These are phyloP conservation scores for Hypsibius dujardini DNA, from an alignment of 1,140 invertebrate species.

Conservation along the genomic window DNA sequence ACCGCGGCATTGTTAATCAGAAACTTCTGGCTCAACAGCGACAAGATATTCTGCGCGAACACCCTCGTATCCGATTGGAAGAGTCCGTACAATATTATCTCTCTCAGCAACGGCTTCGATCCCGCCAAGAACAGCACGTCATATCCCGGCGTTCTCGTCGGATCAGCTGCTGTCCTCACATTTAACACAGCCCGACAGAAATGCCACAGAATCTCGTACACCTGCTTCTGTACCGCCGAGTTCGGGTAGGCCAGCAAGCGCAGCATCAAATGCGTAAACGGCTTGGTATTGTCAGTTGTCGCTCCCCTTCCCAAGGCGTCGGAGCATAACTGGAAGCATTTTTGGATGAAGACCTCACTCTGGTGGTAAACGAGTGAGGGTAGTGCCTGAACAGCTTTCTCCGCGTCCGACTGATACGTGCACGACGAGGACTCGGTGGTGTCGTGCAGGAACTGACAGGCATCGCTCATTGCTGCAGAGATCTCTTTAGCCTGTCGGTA, in stretches of 20 bases:
- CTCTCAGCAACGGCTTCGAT: not conserved
- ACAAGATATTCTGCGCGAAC: conserved; percentile 12
- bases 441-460: not conserved
- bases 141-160: not conserved
- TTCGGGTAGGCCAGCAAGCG: conserved; percentile 10
- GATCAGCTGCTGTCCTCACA: not conserved
- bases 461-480: not conserved
- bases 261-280: not conserved
- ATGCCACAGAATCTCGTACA: not conserved
- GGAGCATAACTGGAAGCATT: conserved; percentile 10
- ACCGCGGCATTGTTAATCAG: not conserved
- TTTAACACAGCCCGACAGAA: not conserved
- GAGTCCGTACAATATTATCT: not conserved
- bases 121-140: not conserved
- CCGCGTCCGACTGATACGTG: not conserved
- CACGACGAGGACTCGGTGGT: not conserved
- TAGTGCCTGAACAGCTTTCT: not conserved
- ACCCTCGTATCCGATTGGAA: conserved; percentile 2
- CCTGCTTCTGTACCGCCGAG: conserved; percentile 6
- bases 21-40: conserved; percentile 11
- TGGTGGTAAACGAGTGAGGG: conserved; percentile 10
- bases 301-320: not conserved
- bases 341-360: not conserved
- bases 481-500: not conserved
- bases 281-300: not conserved